Evolutionary conservation across 2,888 invertebrate species (phyloP), one percentile per base, ranked within the genome.

Genomic region (Phortica okadai): DNA sequence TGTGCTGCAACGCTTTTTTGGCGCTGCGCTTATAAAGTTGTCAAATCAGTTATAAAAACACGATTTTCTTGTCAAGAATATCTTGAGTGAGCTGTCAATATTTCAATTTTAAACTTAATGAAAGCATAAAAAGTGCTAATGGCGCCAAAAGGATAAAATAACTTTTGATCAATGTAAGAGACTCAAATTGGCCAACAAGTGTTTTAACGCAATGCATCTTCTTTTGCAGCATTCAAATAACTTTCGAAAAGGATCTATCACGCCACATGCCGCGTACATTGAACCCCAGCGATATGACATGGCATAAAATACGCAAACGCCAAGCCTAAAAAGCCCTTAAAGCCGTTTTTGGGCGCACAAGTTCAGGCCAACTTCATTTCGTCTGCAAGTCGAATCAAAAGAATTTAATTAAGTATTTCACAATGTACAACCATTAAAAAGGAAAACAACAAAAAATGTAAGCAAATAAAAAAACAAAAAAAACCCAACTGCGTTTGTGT

Each of bases 401-500:
- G 10, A 33, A 64, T 64, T 64, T 41, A 45, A 69, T 45, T 16
- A 69, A 69, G 21, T 21, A 45, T 69, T 69, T 69, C 44, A 45
- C 45, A 8, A 45, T 45, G 45, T 69, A 21, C 14, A 69, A n/a
- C 3, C 7, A n/a, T 44, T n/a, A 16, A 73, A 50, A 50, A 50
- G 14, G 4, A 33, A 33, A 33, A 33, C 33, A 79, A 82, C 76
- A 77, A 64, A 66, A 50, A 50, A 79, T 77, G 80, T 54, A 44
- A 45, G 59, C 74, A 66, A 42, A 66, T 16, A 66, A 42, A 42
- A 66, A 66, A 66, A 66, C 25, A 66, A 42, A 42, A 66, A 66
- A 66, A 66, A 6, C 41, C 33, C 41, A 66, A 66, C 41, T 66
- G 7, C 25, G 8, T 6, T 16, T 16, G 59, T 1, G 59, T 62